Evolutionary conservation across 1,140 invertebrate species (phyloP).

Genomic region (Nylanderia fulva): DNA sequence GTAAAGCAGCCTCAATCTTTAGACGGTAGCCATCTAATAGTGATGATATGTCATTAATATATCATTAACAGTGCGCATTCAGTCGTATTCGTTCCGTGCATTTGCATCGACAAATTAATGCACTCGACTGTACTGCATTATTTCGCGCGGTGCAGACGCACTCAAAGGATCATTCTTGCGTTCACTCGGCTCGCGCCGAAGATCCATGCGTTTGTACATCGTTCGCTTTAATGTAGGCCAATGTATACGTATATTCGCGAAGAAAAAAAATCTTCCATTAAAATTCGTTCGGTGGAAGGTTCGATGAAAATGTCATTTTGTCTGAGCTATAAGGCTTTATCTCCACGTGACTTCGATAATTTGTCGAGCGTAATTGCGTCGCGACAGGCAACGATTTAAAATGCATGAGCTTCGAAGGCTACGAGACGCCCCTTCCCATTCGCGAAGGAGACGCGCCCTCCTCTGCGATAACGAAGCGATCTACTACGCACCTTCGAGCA

Average conservation of each 20-base stretch:
- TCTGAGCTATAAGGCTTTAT: conserved; percentile 43
- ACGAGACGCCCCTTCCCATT: neutral
- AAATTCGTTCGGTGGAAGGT: conserved; percentile 3
- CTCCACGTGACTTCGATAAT: conserved; percentile 58
- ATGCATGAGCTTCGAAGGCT: conserved; percentile 63
- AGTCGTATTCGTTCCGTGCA: conserved; percentile 3
- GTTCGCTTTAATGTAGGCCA: conserved; percentile 12
- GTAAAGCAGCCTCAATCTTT: neutral
- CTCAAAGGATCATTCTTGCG: conserved; percentile 26
- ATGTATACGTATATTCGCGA: neutral
- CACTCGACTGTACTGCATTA: conserved; percentile 8
- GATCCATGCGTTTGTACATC: neutral
- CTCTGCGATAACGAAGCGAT: conserved; percentile 33
- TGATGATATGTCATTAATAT: conserved; percentile 9
- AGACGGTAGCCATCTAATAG: neutral
- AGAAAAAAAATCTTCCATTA: conserved; percentile 11
- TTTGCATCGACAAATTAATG: conserved; percentile 27
- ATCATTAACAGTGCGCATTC: neutral
- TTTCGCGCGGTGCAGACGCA: conserved; percentile 8
- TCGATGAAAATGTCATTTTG: conserved; percentile 18
- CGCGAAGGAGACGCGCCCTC: neutral
- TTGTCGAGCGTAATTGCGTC: conserved; percentile 69
- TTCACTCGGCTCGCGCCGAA: neutral
- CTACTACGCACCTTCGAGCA: conserved; percentile 48
- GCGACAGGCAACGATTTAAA: conserved; percentile 67